phyloP scores from a whole-genome alignment of 2,797 vertebrate species.

The Spinibarbus caldwelli region DNA sequence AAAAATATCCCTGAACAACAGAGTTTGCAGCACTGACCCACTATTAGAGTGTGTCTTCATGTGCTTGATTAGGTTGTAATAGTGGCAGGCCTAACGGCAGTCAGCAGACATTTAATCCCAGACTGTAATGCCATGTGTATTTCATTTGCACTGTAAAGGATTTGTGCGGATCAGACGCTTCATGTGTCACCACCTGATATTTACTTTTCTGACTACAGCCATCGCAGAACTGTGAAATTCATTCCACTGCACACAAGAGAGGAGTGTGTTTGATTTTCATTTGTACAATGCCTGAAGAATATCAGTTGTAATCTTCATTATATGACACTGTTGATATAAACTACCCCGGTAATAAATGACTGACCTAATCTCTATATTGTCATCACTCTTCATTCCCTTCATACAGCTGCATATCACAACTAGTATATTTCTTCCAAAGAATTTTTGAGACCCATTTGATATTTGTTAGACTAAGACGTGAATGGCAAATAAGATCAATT shows the following conservation, averaged over 20 bases:
- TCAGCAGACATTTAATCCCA: conserved; percentile 69
- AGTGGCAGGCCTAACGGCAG: conserved; percentile 65
- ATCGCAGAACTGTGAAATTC: conserved; percentile 34
- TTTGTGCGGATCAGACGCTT: conserved; percentile 76
- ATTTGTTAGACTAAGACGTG: not conserved
- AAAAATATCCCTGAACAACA: not conserved
- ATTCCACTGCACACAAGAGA: conserved; percentile 4
- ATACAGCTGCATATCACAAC: not conserved
- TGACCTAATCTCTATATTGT: not conserved
- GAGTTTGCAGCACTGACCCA: conserved; percentile 11
- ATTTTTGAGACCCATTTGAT: not conserved
- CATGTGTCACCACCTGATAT: conserved; percentile 74
- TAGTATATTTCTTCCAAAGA: not conserved
- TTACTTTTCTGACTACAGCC: conserved; percentile 65
- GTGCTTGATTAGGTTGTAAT: conserved; percentile 70
- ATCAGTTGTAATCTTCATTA: conserved; percentile 6
- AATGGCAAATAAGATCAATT: not conserved
- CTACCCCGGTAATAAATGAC: not conserved
- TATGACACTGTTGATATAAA: conserved; percentile 9
- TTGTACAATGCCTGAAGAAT: conserved; percentile 25
- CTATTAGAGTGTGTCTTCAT: conserved; percentile 60
- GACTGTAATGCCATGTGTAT: conserved; percentile 65
- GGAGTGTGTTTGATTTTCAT: conserved; percentile 16
- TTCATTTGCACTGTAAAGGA: conserved; percentile 76
- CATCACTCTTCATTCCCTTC: not conserved